A percentile compares a stretch with the other conserved stretches of the same genome.
phyloP scores from a whole-genome alignment of 2,888 invertebrate species.

The Pseudococcus jackbeardsleyi region DNA sequence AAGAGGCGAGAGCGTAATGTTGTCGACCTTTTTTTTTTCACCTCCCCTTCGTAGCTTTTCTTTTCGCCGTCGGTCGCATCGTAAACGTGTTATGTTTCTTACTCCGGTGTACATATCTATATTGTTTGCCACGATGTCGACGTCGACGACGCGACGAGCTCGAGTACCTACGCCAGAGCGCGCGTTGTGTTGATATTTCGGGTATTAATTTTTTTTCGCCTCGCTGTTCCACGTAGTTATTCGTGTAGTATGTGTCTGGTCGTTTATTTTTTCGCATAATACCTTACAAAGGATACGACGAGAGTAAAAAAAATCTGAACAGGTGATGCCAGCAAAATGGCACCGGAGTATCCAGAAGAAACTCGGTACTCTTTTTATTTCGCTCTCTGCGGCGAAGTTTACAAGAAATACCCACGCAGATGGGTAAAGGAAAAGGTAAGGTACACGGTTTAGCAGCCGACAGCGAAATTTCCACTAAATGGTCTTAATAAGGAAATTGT shows the following conservation, averaged over 20 bases:
- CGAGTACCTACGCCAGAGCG: neutral
- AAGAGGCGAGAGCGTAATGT: constrained; percentile 14
- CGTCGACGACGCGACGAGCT: too few relatives aligned
- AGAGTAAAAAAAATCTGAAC: neutral
- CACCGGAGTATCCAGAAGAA: neutral
- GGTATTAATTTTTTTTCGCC: constrained; percentile 5
- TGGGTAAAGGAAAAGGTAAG: neutral
- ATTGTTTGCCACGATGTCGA: neutral
- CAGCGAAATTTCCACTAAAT: constrained; percentile 16
- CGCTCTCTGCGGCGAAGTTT: neutral
- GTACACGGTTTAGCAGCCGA: neutral
- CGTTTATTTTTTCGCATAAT: neutral
- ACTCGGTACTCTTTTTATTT: neutral
- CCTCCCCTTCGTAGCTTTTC: neutral
- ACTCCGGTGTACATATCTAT: neutral
- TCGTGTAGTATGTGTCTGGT: neutral
- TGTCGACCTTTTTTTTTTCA: constrained; percentile 42
- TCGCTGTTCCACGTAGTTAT: neutral
- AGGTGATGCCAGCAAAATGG: neutral
- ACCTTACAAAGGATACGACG: neutral
- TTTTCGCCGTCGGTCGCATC: neutral
- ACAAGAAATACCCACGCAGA: neutral
- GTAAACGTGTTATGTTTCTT: constrained; percentile 33
- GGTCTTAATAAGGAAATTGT: constrained; percentile 28
- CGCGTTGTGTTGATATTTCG: constrained; percentile 30